Conservation (phyloP, 2,888 invertebrate species). For the Agrochola circellaris region DNA sequence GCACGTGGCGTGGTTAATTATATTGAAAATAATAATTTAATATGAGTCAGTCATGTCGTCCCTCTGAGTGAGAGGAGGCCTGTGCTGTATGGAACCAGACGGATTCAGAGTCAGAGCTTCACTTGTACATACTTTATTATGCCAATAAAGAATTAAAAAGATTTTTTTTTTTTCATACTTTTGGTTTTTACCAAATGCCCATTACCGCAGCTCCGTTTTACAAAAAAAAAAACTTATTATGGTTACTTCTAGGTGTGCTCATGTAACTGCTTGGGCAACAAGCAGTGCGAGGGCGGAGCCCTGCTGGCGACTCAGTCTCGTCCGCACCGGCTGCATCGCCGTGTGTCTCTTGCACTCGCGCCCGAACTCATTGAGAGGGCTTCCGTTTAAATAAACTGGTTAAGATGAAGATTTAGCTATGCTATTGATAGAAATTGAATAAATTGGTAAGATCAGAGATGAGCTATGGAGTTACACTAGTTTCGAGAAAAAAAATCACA, state of each 20-base stretch:
- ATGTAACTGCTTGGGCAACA: slow-evolving; percentile 89
- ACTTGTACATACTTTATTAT: no score
- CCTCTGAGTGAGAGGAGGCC: neutral
- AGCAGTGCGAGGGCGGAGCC: slow-evolving; percentile 85
- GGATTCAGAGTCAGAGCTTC: no score
- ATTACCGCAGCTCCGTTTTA: no score
- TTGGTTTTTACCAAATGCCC: no score
- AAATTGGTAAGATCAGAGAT: neutral
- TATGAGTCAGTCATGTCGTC: no score
- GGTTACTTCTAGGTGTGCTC: slow-evolving; percentile 84
- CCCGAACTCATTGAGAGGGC: slow-evolving; percentile 81
- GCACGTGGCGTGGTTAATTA: no score
- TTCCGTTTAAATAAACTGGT: slow-evolving; percentile 72
- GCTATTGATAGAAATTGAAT: neutral
- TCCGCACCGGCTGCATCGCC: slow-evolving; percentile 70
- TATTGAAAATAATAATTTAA: no score
- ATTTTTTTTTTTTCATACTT: no score
- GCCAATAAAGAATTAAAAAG: no score
- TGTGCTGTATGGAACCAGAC: neutral
- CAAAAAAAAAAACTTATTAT: neutral
- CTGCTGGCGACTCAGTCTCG: slow-evolving; percentile 74
- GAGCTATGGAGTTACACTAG: no score
- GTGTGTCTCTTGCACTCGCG: slow-evolving; percentile 72
- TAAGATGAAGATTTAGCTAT: neutral
- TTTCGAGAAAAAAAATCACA: neutral